These are phyloP conservation scores for Cavia porcellus DNA, from an alignment of 2,113 vertebrate genomes.

Conservation along the genomic window DNA sequence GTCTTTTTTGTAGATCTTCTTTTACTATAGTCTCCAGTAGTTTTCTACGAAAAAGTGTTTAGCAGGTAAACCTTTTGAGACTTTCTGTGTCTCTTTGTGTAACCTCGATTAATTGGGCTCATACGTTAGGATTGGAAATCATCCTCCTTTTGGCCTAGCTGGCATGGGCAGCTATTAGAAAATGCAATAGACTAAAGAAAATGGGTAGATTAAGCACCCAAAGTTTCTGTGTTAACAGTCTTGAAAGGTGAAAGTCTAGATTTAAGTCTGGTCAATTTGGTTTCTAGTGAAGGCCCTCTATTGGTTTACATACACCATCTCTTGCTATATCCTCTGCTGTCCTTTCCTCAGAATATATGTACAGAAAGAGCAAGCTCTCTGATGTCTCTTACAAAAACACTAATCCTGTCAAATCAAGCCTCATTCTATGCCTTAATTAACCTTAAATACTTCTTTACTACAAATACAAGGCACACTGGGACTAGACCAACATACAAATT, in stretches of 20 bases:
- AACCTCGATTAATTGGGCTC: not conserved
- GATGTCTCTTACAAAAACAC: not conserved
- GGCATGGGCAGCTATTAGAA: not conserved
- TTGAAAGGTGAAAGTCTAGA: not conserved
- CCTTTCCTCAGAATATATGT: not conserved
- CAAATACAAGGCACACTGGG: not conserved
- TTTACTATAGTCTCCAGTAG: not conserved
- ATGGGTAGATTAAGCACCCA: not conserved
- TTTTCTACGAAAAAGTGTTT: not conserved
- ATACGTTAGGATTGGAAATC: not conserved
- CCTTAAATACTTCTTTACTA: not conserved
- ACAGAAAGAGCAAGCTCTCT: not conserved
- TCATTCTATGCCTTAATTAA: not conserved
- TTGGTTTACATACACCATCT: not conserved
- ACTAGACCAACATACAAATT: not conserved
- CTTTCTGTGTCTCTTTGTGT: not conserved
- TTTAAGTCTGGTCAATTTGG: not conserved
- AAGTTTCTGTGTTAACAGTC: not conserved
- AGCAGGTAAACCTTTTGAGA: not conserved
- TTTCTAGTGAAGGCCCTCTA: not conserved
- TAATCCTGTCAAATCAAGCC: not conserved
- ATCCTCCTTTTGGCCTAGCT: not conserved
- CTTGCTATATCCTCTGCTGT: not conserved
- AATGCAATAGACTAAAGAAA: not conserved
- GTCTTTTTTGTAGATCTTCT: not conserved